These are phyloP conservation scores for Cephus rjabovi DNA, from an alignment of 2,888 invertebrate species.

Conservation along the genomic window DNA sequence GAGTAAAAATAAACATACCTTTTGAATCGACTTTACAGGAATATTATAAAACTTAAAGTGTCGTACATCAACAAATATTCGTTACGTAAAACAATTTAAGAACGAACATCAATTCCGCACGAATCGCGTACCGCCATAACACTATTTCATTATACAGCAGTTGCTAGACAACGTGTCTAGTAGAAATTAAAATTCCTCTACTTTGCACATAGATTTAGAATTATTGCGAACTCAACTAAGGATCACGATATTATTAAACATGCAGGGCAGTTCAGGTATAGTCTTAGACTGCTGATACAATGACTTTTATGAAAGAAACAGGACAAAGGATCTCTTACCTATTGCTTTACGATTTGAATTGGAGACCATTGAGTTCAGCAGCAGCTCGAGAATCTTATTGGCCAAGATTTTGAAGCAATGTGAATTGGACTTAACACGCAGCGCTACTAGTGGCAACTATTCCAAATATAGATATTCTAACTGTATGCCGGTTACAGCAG, in stretches of 20 bases:
- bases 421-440: not conserved
- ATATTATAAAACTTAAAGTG: not conserved
- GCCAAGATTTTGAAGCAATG: not conserved
- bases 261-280: not conserved
- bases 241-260: not conserved
- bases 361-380: not conserved
- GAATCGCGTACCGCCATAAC: not conserved
- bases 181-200: not conserved
- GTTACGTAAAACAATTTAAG: not conserved
- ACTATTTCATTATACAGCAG: not conserved
- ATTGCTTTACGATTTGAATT: not conserved
- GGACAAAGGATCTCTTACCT: not conserved
- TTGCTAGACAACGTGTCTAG: not conserved
- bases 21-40: not conserved
- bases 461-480: not conserved
- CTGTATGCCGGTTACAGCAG: not conserved
- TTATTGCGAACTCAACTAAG: not conserved
- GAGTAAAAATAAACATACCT: not conserved
- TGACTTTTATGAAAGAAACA: not conserved
- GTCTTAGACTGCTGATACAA: not conserved
- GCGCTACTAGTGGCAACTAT: not conserved
- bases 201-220: not conserved
- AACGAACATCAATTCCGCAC: not conserved
- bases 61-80: not conserved
- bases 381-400: not conserved